Evolutionary conservation across 2,797 vertebrate species (phyloP).

Genomic region (Anguilla marmorata): DNA sequence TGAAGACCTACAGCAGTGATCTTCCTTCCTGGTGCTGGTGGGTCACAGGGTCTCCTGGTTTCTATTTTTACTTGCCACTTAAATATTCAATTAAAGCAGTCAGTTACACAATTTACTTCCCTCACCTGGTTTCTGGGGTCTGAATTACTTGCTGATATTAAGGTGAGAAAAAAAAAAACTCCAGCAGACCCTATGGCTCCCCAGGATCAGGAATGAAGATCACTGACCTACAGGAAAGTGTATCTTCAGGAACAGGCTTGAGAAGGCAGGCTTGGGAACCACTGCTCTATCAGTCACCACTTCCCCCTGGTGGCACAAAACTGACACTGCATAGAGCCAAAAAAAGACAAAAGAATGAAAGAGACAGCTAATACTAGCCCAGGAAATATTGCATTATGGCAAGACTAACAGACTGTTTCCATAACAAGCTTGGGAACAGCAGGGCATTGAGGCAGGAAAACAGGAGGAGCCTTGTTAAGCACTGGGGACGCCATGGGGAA

Average conservation of each 20-base stretch:
- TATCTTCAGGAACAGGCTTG: not conserved
- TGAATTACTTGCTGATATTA: not conserved
- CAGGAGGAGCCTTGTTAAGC: not conserved
- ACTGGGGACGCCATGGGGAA: not conserved
- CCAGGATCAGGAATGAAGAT: not conserved
- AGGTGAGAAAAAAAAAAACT: not conserved
- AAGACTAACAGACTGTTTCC: not conserved
- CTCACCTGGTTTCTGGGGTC: not conserved
- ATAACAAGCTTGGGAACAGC: constrained; percentile 8
- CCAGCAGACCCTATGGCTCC: no score
- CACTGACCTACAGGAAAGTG: not conserved
- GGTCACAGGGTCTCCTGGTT: not conserved
- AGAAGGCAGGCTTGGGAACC: no score
- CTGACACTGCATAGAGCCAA: not conserved
- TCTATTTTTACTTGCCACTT: not conserved
- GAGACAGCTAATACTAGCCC: not conserved
- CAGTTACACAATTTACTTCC: no score
- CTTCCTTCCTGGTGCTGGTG: no score
- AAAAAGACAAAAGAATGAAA: not conserved
- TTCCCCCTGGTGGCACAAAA: constrained; percentile 50
- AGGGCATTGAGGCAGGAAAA: not conserved
- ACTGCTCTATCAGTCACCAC: constrained; percentile 20
- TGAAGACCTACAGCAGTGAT: no score
- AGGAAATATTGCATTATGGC: not conserved
- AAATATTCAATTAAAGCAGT: no score